phyloP scores from a whole-genome alignment of 1,140 invertebrate genomes.

The Drosophila melanogaster region DNA sequence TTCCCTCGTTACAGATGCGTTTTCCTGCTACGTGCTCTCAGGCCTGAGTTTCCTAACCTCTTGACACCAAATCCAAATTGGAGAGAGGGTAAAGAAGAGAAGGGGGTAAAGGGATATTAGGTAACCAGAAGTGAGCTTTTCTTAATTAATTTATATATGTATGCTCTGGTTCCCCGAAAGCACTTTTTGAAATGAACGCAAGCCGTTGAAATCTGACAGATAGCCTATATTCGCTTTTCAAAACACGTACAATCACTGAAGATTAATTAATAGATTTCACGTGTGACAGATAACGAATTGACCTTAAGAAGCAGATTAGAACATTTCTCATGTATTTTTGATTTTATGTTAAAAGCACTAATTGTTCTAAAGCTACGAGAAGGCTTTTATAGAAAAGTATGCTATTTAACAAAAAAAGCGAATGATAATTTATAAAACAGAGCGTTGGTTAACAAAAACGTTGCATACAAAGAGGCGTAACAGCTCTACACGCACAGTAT shows the following conservation, averaged over 20 bases:
- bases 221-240: background rate
- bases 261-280: no score
- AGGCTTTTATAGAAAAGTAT: no score
- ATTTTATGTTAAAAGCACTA: no score
- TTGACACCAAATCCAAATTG: conserved; percentile 80
- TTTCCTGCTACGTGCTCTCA: conserved; percentile 62
- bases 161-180: background rate
- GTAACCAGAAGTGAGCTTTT: conserved; percentile 1
- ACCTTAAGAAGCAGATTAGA: background rate
- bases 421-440: no score
- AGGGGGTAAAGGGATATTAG: conserved; percentile 19
- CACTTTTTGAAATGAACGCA: background rate
- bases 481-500: no score
- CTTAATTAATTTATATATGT: conserved; percentile 9
- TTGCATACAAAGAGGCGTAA: no score
- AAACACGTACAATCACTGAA: background rate
- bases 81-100: conserved; percentile 5
- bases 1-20: conserved; percentile 10
- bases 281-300: background rate
- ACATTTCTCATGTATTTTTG: no score
- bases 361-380: no score
- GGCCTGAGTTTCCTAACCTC: conserved; percentile 74
- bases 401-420: no score
- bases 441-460: no score
- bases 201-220: background rate